Evolutionary conservation across 1,140 invertebrate genomes (phyloP).

Genomic region (Apocrypta bakeri): DNA sequence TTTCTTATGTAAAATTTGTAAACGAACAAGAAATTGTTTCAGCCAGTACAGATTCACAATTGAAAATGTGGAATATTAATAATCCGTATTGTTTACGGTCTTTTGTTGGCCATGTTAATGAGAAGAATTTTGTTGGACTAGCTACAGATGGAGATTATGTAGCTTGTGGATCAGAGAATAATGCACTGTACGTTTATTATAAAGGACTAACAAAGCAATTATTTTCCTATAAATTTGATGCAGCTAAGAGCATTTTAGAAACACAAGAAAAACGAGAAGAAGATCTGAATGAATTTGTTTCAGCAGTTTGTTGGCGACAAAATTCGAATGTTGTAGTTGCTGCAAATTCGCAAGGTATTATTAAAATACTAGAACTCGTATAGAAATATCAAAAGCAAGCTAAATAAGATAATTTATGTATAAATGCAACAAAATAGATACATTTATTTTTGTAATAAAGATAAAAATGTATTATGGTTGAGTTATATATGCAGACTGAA

Average conservation of each 20-base stretch:
- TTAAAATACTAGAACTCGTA: slow-evolving; percentile 89
- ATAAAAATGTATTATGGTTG: slow-evolving; percentile 19
- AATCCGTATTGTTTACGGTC: slow-evolving; percentile 88
- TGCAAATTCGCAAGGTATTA: slow-evolving; percentile 96
- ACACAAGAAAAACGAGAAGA: slow-evolving; percentile 85
- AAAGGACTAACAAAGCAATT: slow-evolving; percentile 92
- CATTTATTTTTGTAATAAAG: slow-evolving; percentile 41
- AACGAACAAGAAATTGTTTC: slow-evolving; percentile 93
- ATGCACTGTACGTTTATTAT: slow-evolving; percentile 95
- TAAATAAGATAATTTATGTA: slow-evolving; percentile 10
- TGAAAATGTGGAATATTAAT: slow-evolving; percentile 95
- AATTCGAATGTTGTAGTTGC: slow-evolving; percentile 92
- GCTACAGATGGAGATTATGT: slow-evolving; percentile 96
- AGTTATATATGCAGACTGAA: slow-evolving; percentile 39
- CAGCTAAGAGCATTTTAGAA: slow-evolving; percentile 86
- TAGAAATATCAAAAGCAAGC: slow-evolving; percentile 59
- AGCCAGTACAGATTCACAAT: slow-evolving; percentile 94
- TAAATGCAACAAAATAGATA: slow-evolving; percentile 13
- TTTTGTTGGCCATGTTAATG: slow-evolving; percentile 95
- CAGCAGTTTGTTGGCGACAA: slow-evolving; percentile 95
- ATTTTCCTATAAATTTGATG: slow-evolving; percentile 92
- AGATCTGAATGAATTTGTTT: slow-evolving; percentile 95
- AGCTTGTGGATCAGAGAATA: slow-evolving; percentile 97
- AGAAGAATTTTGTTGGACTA: slow-evolving; percentile 98
- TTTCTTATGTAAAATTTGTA: slow-evolving; percentile 97